Evolutionary conservation across 2,797 vertebrate species (phyloP), one percentile per base, ranked within the genome.

Genomic region (Tauraco hartlaubi): DNA sequence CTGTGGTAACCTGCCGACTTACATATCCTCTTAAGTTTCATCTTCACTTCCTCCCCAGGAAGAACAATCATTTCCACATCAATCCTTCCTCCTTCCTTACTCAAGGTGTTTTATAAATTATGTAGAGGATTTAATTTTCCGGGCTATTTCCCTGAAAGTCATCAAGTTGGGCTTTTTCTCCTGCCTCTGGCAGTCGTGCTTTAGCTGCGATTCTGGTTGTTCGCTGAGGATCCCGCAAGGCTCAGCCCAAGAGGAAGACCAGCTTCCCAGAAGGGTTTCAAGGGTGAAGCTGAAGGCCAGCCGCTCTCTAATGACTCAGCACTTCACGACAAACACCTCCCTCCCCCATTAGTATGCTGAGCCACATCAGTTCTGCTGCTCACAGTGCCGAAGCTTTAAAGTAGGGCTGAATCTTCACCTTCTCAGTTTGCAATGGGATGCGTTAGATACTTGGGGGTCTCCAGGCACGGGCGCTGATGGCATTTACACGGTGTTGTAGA

Each of bases 321-420:
- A n/a, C 81, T 35, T 73, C 39, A 51, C 4, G 16, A 79, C 29
- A 90, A 91, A 94, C 6, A 25, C 28, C 49, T 37, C 85, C 31
- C 54, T 37, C 85, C 58, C 78, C 91, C 89, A 88, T 94, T 71
- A 91, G 78, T 21, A 94, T 83, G 78, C 94, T 67, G 61, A 87
- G 75, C 84, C 79, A 59, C 82, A 54, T 94, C 64, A 85, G 82
- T 83, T 88, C 72, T 77, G 87, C 68, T 2, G 37, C 85, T 92
- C 63, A 26, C 31, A 6, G 66, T 2, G 10, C 46, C 6, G 29
- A 52, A 77, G 68, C 72, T 83, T 72, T 75, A 56, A 92, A 94
- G 80, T 15, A 49, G 48, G 68, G 64, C 20, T 35, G 64, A 81
- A 86, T 56, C 80, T 84, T 52, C 43, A 3, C 80, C 88, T 94